A percentile compares a stretch with the other conserved stretches of the same genome.
Evolutionary conservation across 1,140 invertebrate genomes (phyloP).

Genomic region (Zaprionus gabonicus): DNA sequence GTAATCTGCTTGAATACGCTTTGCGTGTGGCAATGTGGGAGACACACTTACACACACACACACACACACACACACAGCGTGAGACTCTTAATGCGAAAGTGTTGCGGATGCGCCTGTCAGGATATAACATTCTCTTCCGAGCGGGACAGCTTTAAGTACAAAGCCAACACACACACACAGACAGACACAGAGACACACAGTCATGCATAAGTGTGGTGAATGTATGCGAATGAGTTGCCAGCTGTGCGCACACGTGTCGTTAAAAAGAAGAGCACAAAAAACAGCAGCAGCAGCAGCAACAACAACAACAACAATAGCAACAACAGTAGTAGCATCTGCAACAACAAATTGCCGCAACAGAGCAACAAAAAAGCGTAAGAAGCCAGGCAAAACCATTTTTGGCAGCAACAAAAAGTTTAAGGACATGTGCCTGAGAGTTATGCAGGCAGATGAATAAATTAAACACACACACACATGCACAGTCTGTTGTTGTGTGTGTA

Average conservation of each 20-base stretch:
- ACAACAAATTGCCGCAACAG: slow-evolving; percentile 7
- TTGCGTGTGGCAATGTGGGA: slow-evolving; percentile 43
- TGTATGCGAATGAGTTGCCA: slow-evolving; percentile 59
- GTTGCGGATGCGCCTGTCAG: slow-evolving; percentile 68
- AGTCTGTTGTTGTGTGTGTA: slow-evolving; percentile 32
- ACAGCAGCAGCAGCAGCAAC: slow-evolving; percentile 50
- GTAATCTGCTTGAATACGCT: slow-evolving; percentile 28
- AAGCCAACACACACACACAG: slow-evolving; percentile 58
- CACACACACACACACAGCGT: not conserved
- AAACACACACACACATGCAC: slow-evolving; percentile 22
- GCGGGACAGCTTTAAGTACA: slow-evolving; percentile 72
- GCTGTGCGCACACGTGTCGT: slow-evolving; percentile 73
- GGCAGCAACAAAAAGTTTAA: slow-evolving; percentile 61
- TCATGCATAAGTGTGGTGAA: slow-evolving; percentile 19
- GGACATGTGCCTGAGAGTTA: slow-evolving; percentile 41
- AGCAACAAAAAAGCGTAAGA: slow-evolving; percentile 40
- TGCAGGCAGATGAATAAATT: slow-evolving; percentile 72
- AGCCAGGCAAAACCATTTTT: slow-evolving; percentile 56
- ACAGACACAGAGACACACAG: slow-evolving; percentile 6
- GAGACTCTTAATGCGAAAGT: slow-evolving; percentile 47
- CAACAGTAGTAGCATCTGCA: slow-evolving; percentile 18
- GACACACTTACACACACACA: not conserved
- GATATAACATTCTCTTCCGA: slow-evolving; percentile 62
- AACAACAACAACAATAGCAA: slow-evolving; percentile 46
- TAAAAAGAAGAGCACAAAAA: slow-evolving; percentile 48